Evolutionary conservation across 2,888 invertebrate species (phyloP).

Genomic region (Philonicus albiceps): DNA sequence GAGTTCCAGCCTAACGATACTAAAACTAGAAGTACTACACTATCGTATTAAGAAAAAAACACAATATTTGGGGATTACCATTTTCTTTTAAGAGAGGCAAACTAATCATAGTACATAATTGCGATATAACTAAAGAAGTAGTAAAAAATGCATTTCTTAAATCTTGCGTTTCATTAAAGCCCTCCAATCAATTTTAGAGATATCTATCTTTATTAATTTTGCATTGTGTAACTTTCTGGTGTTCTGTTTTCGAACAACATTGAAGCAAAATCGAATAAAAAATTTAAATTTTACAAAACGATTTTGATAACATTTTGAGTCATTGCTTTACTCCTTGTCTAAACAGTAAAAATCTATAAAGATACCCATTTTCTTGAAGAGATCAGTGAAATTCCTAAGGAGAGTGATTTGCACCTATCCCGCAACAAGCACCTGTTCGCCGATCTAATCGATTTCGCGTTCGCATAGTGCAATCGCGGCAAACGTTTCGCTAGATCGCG

Average conservation of each 20-base stretch:
- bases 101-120: no score
- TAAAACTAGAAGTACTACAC: no score
- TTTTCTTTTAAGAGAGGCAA: no score
- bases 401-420: conserved; percentile 1
- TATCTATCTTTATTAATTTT: no score
- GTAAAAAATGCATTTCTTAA: no score
- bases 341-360: neutral
- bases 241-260: neutral
- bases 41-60: no score
- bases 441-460: neutral
- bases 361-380: neutral
- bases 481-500: neutral
- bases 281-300: neutral
- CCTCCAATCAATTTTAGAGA: no score
- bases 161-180: no score
- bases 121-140: no score
- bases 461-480: neutral
- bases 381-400: neutral
- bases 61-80: no score
- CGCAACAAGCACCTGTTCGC: conserved; percentile 11
- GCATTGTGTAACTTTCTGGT: neutral
- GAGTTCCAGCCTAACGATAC: no score
- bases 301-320: neutral
- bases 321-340: neutral
- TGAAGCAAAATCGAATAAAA: neutral